These are phyloP conservation scores for Penelope pileata DNA, from an alignment of 2,113 vertebrate species.

Conservation along the genomic window DNA sequence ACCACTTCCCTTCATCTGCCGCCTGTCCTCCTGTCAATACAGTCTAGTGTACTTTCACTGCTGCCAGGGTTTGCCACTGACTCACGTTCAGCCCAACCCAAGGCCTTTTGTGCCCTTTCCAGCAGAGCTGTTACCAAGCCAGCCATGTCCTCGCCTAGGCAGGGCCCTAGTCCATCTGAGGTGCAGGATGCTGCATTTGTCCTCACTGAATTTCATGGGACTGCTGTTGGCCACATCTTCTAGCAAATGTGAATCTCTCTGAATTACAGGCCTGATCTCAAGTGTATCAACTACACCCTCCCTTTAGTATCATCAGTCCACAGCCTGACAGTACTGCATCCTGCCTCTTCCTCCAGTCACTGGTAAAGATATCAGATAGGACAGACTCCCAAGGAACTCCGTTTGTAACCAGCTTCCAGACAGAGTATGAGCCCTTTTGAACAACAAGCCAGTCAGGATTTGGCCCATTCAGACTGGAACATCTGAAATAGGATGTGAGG, in stretches of 20 bases:
- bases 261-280: not conserved
- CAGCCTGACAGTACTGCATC: not conserved
- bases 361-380: not conserved
- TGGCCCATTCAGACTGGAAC: not conserved
- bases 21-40: not conserved
- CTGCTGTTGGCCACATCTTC: not conserved
- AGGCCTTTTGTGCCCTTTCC: not conserved
- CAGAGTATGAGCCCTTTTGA: not conserved
- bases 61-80: not conserved
- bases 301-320: not conserved
- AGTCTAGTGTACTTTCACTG: not conserved
- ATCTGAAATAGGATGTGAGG: not conserved
- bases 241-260: not conserved
- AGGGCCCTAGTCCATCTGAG: not conserved
- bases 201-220: not conserved
- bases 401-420: not conserved
- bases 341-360: not conserved
- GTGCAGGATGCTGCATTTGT: not conserved
- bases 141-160: not conserved
- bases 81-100: not conserved
- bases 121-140: not conserved
- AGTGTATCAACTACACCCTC: not conserved
- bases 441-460: not conserved
- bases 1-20: not conserved
- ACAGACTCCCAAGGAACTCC: not conserved